A percentile compares a stretch with the other conserved stretches of the same genome.
phyloP scores from a whole-genome alignment of 1,140 invertebrate species.

The Sycobia sp. region DNA sequence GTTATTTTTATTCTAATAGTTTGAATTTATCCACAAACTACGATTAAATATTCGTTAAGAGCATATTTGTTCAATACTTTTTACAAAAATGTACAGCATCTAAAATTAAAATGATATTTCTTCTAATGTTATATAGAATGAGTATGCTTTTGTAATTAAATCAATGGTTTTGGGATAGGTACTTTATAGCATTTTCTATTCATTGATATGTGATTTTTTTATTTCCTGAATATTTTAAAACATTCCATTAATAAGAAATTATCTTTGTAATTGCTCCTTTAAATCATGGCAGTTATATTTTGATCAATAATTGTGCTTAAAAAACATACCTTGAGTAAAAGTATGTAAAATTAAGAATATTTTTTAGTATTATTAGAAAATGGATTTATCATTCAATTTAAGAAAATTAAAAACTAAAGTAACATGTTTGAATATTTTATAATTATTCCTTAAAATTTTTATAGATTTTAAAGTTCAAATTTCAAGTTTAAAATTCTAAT shows the following conservation, averaged over 20 bases:
- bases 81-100: slow-evolving; percentile 3
- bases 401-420: no score
- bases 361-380: no score
- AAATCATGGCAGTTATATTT: no score
- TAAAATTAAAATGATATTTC: not conserved
- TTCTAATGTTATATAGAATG: slow-evolving; percentile 14
- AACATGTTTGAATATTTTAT: no score
- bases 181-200: slow-evolving; percentile 17
- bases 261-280: not conserved
- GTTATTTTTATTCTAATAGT: not conserved
- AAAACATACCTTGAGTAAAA: no score
- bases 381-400: no score
- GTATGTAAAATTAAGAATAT: no score
- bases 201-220: slow-evolving; percentile 6
- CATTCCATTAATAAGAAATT: slow-evolving; percentile 31
- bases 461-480: no score
- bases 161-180: slow-evolving; percentile 13
- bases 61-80: not conserved
- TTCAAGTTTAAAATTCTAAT: no score
- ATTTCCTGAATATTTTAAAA: slow-evolving; percentile 3
- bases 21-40: not conserved
- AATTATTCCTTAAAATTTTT: no score
- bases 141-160: slow-evolving; percentile 10
- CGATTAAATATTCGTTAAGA: not conserved
- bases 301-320: no score